These are phyloP conservation scores for Seira musarum DNA, from an alignment of 2,888 invertebrate species.

Conservation along the genomic window DNA sequence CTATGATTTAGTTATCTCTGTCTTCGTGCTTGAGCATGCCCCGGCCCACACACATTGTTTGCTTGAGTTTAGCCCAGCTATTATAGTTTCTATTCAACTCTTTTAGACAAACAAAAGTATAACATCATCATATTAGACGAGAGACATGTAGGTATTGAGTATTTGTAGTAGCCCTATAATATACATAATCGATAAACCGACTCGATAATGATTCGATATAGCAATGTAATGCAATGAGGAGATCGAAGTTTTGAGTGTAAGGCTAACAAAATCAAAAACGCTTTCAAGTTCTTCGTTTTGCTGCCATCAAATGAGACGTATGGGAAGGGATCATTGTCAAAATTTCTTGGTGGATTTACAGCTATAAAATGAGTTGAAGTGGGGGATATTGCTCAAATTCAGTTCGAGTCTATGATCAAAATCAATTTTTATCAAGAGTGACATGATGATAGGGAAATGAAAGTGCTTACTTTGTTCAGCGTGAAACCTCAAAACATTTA, in stretches of 20 bases:
- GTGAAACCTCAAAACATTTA: background rate
- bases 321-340: background rate
- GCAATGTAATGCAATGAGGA: too few species aligned
- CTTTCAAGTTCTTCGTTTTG: constrained; percentile 8
- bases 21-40: too few species aligned
- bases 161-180: too few species aligned
- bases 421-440: background rate
- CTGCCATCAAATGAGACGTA: background rate
- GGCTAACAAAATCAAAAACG: constrained; percentile 25
- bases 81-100: too few species aligned
- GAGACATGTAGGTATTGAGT: too few species aligned
- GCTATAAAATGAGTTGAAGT: background rate
- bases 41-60: too few species aligned
- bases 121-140: too few species aligned
- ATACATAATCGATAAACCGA: too few species aligned
- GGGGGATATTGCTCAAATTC: background rate
- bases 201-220: too few species aligned
- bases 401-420: background rate
- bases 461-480: background rate
- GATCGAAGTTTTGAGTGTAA: constrained; percentile 16
- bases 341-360: background rate
- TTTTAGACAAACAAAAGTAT: too few species aligned
- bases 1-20: too few species aligned
- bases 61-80: too few species aligned
- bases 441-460: constrained; percentile 2